Evolutionary conservation across 37 sponge, comb jelly and placozoan species (phyloP).

Genomic region (Chondrosia reniformis): DNA sequence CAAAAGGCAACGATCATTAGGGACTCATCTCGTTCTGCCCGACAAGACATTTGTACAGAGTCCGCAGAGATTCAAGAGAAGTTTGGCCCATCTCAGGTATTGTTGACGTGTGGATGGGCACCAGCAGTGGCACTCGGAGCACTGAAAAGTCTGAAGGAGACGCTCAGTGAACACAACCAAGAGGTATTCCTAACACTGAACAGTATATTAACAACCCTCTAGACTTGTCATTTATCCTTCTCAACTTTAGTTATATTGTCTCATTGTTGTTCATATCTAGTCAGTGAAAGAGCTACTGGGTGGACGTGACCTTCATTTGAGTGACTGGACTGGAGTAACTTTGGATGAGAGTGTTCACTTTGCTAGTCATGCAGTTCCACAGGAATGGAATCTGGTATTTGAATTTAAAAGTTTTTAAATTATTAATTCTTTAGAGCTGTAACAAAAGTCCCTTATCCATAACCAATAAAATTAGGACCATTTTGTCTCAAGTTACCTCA

Average conservation of each 20-base stretch:
- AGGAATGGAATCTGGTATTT: conserved; percentile 10
- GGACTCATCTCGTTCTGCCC: background rate
- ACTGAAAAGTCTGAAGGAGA: background rate
- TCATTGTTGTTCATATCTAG: background rate
- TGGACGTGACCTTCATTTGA: background rate
- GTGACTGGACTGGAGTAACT: conserved; percentile 1
- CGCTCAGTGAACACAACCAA: background rate
- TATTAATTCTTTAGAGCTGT: no score
- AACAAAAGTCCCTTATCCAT: no score
- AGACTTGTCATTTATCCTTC: background rate
- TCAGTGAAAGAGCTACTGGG: background rate
- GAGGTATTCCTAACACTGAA: no score
- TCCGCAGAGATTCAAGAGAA: background rate
- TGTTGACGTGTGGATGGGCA: background rate
- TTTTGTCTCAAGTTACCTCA: no score
- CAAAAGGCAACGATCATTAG: background rate
- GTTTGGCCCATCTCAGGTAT: background rate
- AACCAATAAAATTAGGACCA: no score
- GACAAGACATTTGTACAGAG: background rate
- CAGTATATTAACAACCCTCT: no score
- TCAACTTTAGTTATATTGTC: background rate
- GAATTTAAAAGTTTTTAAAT: no score
- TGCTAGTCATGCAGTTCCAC: background rate
- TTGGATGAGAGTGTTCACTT: background rate
- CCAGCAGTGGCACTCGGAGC: conserved; percentile 4